These are phyloP conservation scores for Nibea albiflora DNA, from an alignment of 2,113 vertebrate genomes.

Conservation along the genomic window DNA sequence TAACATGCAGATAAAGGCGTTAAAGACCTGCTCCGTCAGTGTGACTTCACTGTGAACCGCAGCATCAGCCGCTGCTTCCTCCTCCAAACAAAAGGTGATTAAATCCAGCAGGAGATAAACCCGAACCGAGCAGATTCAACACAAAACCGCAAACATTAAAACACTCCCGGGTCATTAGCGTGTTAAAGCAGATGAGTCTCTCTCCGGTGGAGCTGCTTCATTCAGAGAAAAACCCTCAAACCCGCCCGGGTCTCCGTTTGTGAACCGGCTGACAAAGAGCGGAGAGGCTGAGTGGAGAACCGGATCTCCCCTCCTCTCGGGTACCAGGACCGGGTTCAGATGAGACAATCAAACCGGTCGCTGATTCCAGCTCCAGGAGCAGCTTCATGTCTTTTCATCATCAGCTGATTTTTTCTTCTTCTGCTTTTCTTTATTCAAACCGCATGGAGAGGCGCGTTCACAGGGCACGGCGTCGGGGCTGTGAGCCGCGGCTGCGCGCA, in stretches of 20 bases:
- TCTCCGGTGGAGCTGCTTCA: constrained; percentile 13
- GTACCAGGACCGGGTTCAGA: constrained; percentile 40
- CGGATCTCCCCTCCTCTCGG: constrained; percentile 11
- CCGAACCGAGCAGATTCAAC: background rate
- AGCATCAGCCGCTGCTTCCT: constrained; percentile 56
- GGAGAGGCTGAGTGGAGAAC: constrained; percentile 20
- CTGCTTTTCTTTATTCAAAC: constrained; percentile 60
- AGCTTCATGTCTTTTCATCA: constrained; percentile 24
- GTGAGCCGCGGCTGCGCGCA: constrained; percentile 62
- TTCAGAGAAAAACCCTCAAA: constrained; percentile 30
- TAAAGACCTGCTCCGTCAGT: constrained; percentile 33
- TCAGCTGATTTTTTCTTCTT: constrained; percentile 30
- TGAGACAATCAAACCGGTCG: background rate
- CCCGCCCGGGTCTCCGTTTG: constrained; percentile 38
- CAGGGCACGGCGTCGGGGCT: constrained; percentile 45
- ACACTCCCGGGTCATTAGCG: background rate
- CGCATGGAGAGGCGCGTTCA: constrained; percentile 74
- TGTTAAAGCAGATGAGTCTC: background rate
- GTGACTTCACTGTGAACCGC: constrained; percentile 52
- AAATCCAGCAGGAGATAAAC: constrained; percentile 5
- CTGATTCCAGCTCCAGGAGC: background rate
- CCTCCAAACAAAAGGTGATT: constrained; percentile 61
- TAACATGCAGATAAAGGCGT: background rate
- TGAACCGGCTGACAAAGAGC: constrained; percentile 70
- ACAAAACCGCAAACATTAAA: background rate